Evolutionary conservation across 2,888 invertebrate species (phyloP).

Genomic region (Sisyra terminalis): DNA sequence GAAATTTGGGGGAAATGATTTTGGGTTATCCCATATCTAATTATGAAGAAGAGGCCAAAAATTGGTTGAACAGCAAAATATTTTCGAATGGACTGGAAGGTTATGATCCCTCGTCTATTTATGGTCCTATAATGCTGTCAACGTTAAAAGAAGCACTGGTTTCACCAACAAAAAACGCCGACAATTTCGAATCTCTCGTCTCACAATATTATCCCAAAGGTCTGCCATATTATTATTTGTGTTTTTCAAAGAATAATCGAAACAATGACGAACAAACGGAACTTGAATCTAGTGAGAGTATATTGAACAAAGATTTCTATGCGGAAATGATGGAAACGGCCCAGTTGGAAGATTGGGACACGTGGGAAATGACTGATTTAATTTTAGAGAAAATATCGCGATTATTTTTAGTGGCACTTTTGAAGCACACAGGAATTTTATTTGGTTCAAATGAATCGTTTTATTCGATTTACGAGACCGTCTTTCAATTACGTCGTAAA

Average conservation of each 20-base stretch:
- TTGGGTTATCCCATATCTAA: slow-evolving; percentile 28
- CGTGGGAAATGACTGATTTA: slow-evolving; percentile 27
- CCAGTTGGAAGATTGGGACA: slow-evolving; percentile 31
- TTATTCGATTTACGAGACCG: neutral
- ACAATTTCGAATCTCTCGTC: neutral
- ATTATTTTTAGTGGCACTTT: slow-evolving; percentile 30
- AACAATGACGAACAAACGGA: slow-evolving; percentile 14
- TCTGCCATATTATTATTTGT: neutral
- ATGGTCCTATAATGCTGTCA: neutral
- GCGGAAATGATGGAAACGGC: slow-evolving; percentile 25
- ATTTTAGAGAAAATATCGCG: slow-evolving; percentile 30
- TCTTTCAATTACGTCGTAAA: slow-evolving; percentile 14
- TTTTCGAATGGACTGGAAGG: slow-evolving; percentile 24
- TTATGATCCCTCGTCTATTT: neutral
- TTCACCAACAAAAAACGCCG: neutral
- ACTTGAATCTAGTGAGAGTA: slow-evolving; percentile 12
- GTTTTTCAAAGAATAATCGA: neutral
- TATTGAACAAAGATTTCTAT: slow-evolving; percentile 18
- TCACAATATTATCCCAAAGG: neutral
- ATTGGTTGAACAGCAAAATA: slow-evolving; percentile 29
- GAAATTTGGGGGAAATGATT: slow-evolving; percentile 37
- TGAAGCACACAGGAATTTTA: slow-evolving; percentile 35
- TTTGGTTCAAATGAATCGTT: slow-evolving; percentile 12
- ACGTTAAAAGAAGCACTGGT: neutral
- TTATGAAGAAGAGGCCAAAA: slow-evolving; percentile 26